phyloP scores from a whole-genome alignment of 2,113 vertebrate species.

The Larimichthys crocea region DNA sequence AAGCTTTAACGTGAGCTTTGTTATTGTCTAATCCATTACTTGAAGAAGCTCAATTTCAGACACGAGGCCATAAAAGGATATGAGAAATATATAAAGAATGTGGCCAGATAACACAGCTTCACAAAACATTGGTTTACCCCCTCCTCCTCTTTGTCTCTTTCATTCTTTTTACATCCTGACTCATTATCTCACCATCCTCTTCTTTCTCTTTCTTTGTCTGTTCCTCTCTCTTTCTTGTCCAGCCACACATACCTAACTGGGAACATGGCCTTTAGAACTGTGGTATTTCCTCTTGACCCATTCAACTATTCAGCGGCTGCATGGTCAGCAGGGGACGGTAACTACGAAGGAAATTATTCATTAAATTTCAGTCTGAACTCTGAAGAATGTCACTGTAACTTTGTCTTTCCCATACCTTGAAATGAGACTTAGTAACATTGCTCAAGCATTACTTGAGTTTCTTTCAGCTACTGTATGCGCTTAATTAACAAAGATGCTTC shows the following conservation, averaged over 20 bases:
- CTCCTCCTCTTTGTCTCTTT: not conserved
- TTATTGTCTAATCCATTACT: slow-evolving; percentile 38
- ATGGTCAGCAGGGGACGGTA: slow-evolving; percentile 34
- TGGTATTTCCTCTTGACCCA: slow-evolving; percentile 57
- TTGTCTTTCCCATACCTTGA: not conserved
- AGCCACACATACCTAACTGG: slow-evolving; percentile 40
- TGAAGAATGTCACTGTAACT: slow-evolving; percentile 11
- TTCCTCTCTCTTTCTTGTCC: slow-evolving; percentile 24
- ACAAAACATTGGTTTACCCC: slow-evolving; percentile 36
- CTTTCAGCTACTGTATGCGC: not conserved
- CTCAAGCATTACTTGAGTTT: not conserved
- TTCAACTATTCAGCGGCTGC: slow-evolving; percentile 34
- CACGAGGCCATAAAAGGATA: slow-evolving; percentile 64
- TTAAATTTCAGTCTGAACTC: slow-evolving; percentile 11
- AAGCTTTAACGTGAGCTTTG: slow-evolving; percentile 37
- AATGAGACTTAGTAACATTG: not conserved
- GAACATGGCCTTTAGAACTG: slow-evolving; percentile 44
- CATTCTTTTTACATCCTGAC: slow-evolving; percentile 15
- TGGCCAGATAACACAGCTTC: slow-evolving; percentile 38
- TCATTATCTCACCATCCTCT: slow-evolving; percentile 33
- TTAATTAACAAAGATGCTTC: not conserved
- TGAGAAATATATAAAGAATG: slow-evolving; percentile 60
- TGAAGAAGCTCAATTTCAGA: slow-evolving; percentile 15
- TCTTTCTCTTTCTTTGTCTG: slow-evolving; percentile 16
- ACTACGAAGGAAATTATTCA: slow-evolving; percentile 43